Conservation (phyloP, 1,140 invertebrate species). For the Lepidotrigona ventralis region DNA sequence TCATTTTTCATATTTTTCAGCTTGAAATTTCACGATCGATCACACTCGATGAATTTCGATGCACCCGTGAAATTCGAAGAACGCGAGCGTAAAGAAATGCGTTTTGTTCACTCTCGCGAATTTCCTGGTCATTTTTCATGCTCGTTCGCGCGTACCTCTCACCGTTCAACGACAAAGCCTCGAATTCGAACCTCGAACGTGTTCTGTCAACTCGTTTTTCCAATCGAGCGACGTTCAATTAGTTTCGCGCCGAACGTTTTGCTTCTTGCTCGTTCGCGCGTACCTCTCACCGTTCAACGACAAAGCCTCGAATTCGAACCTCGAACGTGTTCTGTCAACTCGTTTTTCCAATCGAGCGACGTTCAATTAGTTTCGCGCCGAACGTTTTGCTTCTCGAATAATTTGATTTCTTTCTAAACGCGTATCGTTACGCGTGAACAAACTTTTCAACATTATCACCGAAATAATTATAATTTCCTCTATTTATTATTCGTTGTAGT, state of each 20-base stretch:
- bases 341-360: not conserved
- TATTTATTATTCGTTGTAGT: too few species aligned
- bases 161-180: too few species aligned
- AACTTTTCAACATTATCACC: too few species aligned
- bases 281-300: not conserved
- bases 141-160: too few species aligned
- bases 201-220: too few species aligned
- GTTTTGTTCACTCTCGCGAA: not conserved
- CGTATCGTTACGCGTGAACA: not conserved
- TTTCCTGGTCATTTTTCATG: not conserved
- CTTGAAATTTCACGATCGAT: constrained; percentile 12
- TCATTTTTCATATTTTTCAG: not conserved
- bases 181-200: too few species aligned
- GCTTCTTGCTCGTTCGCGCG: constrained; percentile 10
- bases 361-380: not conserved
- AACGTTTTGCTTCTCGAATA: not conserved
- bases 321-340: not conserved
- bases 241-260: too few species aligned
- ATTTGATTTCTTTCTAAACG: not conserved
- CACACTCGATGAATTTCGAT: not conserved
- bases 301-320: not conserved
- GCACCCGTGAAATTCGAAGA: not conserved
- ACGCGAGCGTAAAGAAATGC: not conserved
- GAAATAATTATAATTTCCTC: too few species aligned
- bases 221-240: too few species aligned